Base-by-base conservation (phyloP, 2,888 invertebrate species). In the Luffia ferchaultella region DNA sequence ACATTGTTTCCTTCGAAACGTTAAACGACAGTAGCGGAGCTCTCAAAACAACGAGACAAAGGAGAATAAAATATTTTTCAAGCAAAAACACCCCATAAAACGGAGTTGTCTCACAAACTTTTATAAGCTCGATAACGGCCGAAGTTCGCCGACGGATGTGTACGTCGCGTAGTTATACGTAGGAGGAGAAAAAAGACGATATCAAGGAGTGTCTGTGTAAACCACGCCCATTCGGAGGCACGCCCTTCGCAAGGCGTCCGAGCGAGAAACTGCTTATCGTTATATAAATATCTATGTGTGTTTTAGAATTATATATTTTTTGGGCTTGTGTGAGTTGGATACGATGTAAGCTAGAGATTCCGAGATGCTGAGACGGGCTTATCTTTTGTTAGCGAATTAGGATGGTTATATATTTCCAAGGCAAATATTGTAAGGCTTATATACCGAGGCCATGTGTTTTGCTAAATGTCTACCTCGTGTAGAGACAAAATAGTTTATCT, bases 1-100 rank as follows among this genome's bases (percentile, higher is more conserved):
- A 43, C 43, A 43, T 15, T 16, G 18, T 18, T 5, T 20, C 43
- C 12, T 5, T 43, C 3, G 16, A 43, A 43, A 43, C 12, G 16
- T 5, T 16, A 43, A 9, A 9, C 43, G 16, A 43, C 12, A 46
- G 40, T 18, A 18, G 20, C 17, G 20, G 16, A 64, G 61, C 63
- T 72, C 71, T 74, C 67, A 71, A 67, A 65, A 63, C 59, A 70
- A 66, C 64, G 58, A 76, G 68, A 76, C 73, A 73, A 76, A 73
- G 70, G 68, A 72, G n/a, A 74, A 80, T 78, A 77, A 79, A 77
- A 70, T 74, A 71, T 79, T 80, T 80, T 78, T 78, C 68, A 65
- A 74, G 71, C 78, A 78, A 80, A n/a, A 82, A 82, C 83, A 82
- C 83, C 82, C 80, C 70, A 82, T 83, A 82, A 83, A 82, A 76